Evolutionary conservation across 1,140 invertebrate species (phyloP).

Genomic region (Diachasmimorpha longicaudata): DNA sequence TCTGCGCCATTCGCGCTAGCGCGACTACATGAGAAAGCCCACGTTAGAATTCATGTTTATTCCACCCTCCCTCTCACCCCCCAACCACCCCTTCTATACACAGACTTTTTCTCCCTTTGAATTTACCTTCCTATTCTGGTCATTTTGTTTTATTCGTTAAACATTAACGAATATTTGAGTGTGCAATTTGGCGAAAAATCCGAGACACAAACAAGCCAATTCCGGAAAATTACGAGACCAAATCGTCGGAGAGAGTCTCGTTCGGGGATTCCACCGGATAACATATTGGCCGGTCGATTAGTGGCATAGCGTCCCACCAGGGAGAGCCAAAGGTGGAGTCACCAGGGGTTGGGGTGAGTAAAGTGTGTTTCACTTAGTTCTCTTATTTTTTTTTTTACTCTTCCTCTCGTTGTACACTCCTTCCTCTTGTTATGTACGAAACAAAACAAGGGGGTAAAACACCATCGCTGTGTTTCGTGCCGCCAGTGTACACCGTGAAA

Average conservation of each 20-base stretch:
- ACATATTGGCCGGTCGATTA: conserved; percentile 8
- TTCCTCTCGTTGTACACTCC: not conserved
- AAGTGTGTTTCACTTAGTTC: conserved; percentile 1
- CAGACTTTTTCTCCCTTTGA: not conserved
- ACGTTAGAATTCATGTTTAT: not conserved
- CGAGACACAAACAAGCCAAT: conserved; percentile 10
- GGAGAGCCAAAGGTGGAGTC: not conserved
- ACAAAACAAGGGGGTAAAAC: not conserved
- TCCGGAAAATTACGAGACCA: conserved; percentile 2
- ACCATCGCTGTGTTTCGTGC: not conserved
- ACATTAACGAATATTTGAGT: conserved; percentile 7
- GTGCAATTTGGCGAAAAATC: not conserved
- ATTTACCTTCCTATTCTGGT: too few species aligned
- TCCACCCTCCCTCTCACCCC: too few species aligned
- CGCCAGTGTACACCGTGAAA: not conserved
- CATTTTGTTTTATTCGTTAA: not conserved
- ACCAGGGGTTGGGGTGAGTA: not conserved
- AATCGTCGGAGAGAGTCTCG: conserved; percentile 1
- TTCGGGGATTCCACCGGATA: conserved; percentile 5
- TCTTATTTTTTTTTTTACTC: not conserved
- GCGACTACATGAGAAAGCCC: not conserved
- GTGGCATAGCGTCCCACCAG: conserved; percentile 2
- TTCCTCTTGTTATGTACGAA: not conserved
- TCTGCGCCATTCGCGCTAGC: not conserved
- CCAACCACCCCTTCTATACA: not conserved